phyloP scores from a whole-genome alignment of 2,113 vertebrate genomes.

The Xyrauchen texanus region DNA sequence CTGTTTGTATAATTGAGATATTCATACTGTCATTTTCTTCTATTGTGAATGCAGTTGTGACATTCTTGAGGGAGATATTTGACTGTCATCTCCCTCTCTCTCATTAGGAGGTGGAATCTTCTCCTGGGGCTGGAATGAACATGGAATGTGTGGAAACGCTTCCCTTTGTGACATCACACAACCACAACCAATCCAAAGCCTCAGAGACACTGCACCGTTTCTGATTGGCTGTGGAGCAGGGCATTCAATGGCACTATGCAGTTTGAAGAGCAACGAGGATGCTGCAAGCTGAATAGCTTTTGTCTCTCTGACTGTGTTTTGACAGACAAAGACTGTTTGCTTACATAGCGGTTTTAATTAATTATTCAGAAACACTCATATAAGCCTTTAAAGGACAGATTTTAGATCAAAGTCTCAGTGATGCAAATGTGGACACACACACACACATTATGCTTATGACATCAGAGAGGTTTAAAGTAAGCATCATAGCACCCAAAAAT shows the following conservation, averaged over 20 bases:
- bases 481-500: no score
- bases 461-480: no score
- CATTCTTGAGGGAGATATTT: background rate
- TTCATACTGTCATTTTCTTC: background rate
- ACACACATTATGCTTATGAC: no score
- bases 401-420: no score
- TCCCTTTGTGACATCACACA: conserved; percentile 71
- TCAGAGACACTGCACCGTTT: conserved; percentile 59
- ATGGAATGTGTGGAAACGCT: conserved; percentile 89
- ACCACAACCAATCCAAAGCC: conserved; percentile 72
- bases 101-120: conserved; percentile 75
- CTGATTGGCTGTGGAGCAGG: conserved; percentile 90
- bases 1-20: background rate
- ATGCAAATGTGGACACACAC: no score
- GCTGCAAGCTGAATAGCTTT: conserved; percentile 19
- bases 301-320: background rate
- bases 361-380: background rate
- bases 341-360: background rate
- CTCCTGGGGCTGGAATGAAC: conserved; percentile 97
- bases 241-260: conserved; percentile 85
- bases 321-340: background rate
- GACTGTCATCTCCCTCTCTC: conserved; percentile 53
- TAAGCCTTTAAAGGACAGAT: no score
- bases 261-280: conserved; percentile 33
- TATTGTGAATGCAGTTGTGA: background rate